Evolutionary conservation across 2,113 vertebrate genomes (phyloP).

Genomic region (Acrocephalus kingi): DNA sequence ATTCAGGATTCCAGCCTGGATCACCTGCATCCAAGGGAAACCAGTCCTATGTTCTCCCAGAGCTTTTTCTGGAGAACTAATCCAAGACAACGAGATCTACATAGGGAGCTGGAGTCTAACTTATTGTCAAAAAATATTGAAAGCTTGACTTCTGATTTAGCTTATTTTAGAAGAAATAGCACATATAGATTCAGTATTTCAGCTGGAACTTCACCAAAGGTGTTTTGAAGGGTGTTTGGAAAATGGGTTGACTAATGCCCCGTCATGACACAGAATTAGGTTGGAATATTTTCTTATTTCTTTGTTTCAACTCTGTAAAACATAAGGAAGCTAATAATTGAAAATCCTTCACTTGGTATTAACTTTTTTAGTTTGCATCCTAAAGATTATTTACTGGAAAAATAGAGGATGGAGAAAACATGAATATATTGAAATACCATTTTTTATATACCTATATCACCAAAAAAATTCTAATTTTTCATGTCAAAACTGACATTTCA

Average conservation of each 20-base stretch:
- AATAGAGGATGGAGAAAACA: not conserved
- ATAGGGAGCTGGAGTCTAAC: not conserved
- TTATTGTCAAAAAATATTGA: not conserved
- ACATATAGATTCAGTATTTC: not conserved
- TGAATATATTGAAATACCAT: not conserved
- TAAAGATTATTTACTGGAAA: not conserved
- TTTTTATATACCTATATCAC: not conserved
- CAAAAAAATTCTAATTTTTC: not conserved
- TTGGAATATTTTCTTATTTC: not conserved
- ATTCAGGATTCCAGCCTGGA: not conserved
- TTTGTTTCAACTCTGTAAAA: not conserved
- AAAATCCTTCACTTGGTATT: not conserved
- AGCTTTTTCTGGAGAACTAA: not conserved
- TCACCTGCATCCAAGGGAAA: slow-evolving; percentile 3
- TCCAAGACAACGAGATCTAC: not conserved
- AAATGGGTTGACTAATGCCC: not conserved
- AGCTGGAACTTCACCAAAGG: not conserved
- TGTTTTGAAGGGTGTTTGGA: not conserved
- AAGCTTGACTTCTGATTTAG: not conserved
- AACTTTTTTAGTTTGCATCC: not conserved
- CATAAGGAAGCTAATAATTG: not conserved
- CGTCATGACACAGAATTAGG: not conserved
- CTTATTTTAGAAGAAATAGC: not conserved
- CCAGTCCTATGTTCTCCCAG: not conserved
- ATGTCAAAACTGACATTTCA: not conserved